phyloP scores from a whole-genome alignment of 2,113 vertebrate species.

The Cavia aperea region DNA sequence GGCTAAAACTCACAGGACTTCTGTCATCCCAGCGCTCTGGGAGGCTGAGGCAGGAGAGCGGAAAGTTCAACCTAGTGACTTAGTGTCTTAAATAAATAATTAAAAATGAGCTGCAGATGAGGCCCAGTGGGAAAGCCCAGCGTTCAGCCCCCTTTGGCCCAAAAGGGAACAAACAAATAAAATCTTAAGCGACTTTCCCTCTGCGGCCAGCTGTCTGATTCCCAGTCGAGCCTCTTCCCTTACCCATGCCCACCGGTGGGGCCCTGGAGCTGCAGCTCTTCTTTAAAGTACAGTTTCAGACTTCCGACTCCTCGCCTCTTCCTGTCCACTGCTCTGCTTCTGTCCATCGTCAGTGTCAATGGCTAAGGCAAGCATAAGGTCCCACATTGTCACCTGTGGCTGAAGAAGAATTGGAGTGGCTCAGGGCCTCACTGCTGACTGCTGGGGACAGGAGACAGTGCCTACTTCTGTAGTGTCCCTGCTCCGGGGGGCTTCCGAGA shows the following conservation, averaged over 20 bases:
- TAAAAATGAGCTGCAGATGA: neutral
- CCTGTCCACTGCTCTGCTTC: neutral
- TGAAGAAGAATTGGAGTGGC: neutral
- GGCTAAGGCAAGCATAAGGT: neutral
- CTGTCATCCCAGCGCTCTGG: neutral
- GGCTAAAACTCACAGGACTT: neutral
- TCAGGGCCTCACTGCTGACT: neutral
- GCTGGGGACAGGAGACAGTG: neutral
- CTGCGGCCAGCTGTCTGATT: too few species aligned
- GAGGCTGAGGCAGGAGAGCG: neutral
- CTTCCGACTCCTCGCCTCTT: neutral
- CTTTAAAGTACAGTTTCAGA: neutral
- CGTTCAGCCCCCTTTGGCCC: neutral
- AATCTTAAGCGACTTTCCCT: neutral
- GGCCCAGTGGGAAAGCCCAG: neutral
- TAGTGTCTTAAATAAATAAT: neutral
- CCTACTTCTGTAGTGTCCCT: neutral
- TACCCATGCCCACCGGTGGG: neutral
- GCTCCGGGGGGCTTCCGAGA: neutral
- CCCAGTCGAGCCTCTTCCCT: neutral
- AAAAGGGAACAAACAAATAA: neutral
- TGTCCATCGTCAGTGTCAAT: neutral
- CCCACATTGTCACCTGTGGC: neutral
- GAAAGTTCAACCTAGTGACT: neutral
- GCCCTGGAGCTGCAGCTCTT: rapidly evolving